Base-by-base conservation (phyloP, 1,140 invertebrate genomes). In the Drosophila tristis region DNA sequence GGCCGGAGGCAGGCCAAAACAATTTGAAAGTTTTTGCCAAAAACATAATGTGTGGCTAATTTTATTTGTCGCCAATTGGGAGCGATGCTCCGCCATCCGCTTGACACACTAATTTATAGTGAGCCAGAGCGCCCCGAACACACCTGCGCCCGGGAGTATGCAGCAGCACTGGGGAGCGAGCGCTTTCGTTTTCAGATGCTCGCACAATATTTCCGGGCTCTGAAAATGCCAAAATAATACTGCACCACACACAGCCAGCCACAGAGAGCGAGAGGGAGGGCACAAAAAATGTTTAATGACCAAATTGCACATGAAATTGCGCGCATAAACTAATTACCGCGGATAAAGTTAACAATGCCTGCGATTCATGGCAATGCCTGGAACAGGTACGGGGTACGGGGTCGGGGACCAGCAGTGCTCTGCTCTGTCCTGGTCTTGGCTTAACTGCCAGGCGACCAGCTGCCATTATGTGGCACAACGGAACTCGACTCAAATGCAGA, bases 51-150 rank as follows among this genome's bases (percentile, higher is more conserved):
- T 87, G 79, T 79, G 78, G 75, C 84, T 87, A 87, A 87, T 87
- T 87, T 87, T 89, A 89, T 87, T 87, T 87, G 82, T 87, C 82
- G 82, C 82, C 82, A 87, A 87, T 87, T 87, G 82, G 82, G 82
- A 87, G 49, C 75, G 62, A 65, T 71, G 54, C 67, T 11, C 11
- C 26, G 45, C 49, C 57, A 45, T 70, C 66, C 66, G 66, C 66
- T 56, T 70, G 66, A 73, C 67, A 53, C 56, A 81, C 64, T 67
- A 76, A 87, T 89, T 87, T 86, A 78, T 89, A 87, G 82, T 87
- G 74, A 65, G 75, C 71, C 60, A 16, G 43, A 43, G 66, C 66
- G 66, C 66, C 56, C 39, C 44, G 20, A 64, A 78, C 58, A 68
- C 82, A 87, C 82, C 84, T 87, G 82, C 56, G 79, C 66, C 84